Conservation (phyloP, 2,797 vertebrate genomes). For the Vultur gryphus region DNA sequence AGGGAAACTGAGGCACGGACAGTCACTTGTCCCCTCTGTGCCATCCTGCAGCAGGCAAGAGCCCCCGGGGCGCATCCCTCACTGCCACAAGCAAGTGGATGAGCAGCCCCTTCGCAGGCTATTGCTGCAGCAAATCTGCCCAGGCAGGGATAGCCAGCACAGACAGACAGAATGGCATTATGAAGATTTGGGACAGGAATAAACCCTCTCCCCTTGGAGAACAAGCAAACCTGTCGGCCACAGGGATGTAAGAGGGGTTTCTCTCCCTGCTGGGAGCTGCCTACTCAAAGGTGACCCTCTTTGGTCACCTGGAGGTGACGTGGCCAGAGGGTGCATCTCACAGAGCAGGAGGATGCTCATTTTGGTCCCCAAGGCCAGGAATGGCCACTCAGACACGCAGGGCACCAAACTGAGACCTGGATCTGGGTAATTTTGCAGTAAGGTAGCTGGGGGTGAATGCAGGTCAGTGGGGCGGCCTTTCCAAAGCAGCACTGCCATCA, state of each 20-base stretch:
- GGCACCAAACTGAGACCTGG: not conserved
- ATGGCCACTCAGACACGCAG: not conserved
- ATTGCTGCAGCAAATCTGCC: not conserved
- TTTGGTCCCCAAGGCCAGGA: not conserved
- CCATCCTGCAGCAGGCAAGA: not conserved
- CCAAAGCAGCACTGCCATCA: not conserved
- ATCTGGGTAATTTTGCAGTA: not conserved
- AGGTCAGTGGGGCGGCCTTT: not conserved
- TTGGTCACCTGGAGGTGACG: not conserved
- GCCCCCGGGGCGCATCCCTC: not conserved
- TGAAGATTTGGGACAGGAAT: not conserved
- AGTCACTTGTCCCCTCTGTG: rapidly evolving
- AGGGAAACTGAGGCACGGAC: not conserved
- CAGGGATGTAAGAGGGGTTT: not conserved
- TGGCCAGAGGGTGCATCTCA: not conserved
- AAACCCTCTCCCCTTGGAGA: not conserved
- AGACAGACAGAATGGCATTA: not conserved
- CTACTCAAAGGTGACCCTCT: not conserved
- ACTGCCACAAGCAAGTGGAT: not conserved
- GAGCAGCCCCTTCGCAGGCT: not conserved
- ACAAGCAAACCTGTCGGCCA: not conserved
- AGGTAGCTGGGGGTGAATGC: not conserved
- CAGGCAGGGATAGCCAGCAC: not conserved
- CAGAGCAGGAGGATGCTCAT: not conserved
- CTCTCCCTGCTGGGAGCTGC: not conserved